Percentiles rank a stretch among this genome's conserved stretches.
phyloP scores from a whole-genome alignment of 2,888 invertebrate genomes.

The Tridacna gigas region DNA sequence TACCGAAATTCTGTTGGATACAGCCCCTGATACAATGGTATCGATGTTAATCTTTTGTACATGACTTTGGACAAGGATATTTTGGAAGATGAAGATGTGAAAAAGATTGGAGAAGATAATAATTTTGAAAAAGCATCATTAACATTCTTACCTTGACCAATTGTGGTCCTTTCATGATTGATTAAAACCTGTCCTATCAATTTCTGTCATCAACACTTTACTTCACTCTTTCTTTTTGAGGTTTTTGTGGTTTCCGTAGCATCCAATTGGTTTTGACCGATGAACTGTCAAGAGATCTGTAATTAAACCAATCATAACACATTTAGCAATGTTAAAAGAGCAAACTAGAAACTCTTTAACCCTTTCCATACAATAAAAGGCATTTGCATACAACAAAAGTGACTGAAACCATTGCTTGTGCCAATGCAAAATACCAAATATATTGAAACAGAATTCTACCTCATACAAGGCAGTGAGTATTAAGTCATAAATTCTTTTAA shows the following conservation, averaged over 20 bases:
- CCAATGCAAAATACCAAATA: too few species aligned
- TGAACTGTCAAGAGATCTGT: slow-evolving; percentile 28
- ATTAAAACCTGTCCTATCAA: background rate
- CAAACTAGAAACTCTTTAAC: background rate
- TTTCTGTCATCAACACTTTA: too few species aligned
- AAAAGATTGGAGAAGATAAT: background rate
- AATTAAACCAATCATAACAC: slow-evolving; percentile 30
- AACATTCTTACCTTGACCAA: background rate
- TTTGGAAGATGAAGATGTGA: too few species aligned
- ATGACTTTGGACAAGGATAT: too few species aligned
- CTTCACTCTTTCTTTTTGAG: background rate
- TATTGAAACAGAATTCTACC: too few species aligned
- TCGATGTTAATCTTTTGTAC: too few species aligned
- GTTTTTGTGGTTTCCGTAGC: background rate
- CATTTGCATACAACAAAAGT: too few species aligned
- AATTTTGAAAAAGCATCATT: background rate
- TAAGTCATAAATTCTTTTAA: too few species aligned
- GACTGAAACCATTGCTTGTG: too few species aligned
- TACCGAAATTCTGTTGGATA: too few species aligned
- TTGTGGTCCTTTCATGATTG: background rate
- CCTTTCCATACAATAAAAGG: background rate
- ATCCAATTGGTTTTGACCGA: slow-evolving; percentile 17
- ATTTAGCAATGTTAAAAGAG: background rate
- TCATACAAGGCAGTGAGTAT: too few species aligned
- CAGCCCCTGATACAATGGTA: too few species aligned